phyloP scores from a whole-genome alignment of 53 echinoderm and acorn worm genomes.

The Mesocentrotus franciscanus region DNA sequence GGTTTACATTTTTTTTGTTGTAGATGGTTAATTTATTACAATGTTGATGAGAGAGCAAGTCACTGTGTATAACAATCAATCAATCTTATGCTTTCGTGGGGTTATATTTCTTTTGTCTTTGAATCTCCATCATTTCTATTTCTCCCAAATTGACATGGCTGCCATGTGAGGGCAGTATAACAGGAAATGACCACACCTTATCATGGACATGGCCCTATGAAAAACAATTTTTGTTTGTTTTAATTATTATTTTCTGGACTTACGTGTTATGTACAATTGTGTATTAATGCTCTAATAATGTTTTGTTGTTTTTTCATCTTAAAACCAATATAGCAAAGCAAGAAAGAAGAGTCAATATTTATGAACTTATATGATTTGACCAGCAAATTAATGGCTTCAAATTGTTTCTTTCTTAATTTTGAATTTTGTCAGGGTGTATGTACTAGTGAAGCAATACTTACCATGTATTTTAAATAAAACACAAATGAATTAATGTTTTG shows the following conservation, averaged over 20 bases:
- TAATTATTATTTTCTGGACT: background rate
- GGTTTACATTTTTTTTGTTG: background rate
- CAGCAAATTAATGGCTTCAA: no score
- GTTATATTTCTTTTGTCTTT: background rate
- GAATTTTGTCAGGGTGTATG: no score
- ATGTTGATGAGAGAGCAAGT: background rate
- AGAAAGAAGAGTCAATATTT: no score
- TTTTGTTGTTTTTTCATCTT: background rate
- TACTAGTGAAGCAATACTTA: no score
- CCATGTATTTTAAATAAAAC: no score
- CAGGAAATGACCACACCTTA: background rate
- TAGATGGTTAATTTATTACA: background rate
- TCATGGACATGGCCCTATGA: background rate
- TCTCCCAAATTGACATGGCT: background rate
- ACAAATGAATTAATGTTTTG: no score
- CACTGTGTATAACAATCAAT: background rate
- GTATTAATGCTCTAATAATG: background rate
- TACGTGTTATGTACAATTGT: background rate
- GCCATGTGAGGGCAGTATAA: conserved; percentile 24
- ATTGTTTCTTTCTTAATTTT: no score
- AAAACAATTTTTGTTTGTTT: background rate
- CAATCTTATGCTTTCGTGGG: background rate
- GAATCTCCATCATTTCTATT: background rate
- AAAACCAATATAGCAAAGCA: no score
- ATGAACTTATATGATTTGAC: no score